Conservation (phyloP, 2,888 invertebrate species). For the Sarcophaga rosellei region DNA sequence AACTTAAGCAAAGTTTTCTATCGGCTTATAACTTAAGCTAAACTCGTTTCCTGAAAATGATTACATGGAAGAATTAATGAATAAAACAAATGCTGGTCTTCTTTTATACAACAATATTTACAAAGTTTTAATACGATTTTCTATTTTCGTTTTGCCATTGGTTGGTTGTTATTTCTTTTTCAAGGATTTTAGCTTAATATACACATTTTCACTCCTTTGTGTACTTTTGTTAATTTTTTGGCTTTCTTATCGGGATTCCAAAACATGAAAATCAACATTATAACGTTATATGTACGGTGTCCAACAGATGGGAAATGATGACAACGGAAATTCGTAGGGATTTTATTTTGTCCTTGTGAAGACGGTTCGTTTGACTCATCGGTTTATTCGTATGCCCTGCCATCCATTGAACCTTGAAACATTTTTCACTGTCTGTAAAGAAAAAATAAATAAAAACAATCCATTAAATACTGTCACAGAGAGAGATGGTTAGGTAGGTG, state of each 20-base stretch:
- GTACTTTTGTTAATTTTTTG: background rate
- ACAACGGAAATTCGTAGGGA: slow-evolving; percentile 90
- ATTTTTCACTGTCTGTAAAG: slow-evolving; percentile 86
- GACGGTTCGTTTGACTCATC: slow-evolving; percentile 83
- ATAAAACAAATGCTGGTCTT: too few species aligned
- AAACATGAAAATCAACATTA: slow-evolving; percentile 92
- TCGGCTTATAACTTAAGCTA: slow-evolving; percentile 1
- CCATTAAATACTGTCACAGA: background rate
- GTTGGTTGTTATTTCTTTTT: too few species aligned
- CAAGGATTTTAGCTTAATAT: too few species aligned
- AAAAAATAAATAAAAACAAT: slow-evolving; percentile 9
- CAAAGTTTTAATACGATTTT: too few species aligned
- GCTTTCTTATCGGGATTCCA: slow-evolving; percentile 85
- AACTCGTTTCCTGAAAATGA: background rate
- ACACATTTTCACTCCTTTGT: background rate
- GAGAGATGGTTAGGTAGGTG: too few species aligned
- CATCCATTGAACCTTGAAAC: slow-evolving; percentile 83
- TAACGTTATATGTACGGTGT: slow-evolving; percentile 91
- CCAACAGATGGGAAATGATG: slow-evolving; percentile 93
- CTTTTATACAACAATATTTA: too few species aligned
- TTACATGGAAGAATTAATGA: too few species aligned
- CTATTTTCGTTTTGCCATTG: too few species aligned
- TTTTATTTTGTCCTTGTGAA: slow-evolving; percentile 90
- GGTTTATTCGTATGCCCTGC: slow-evolving; percentile 82
- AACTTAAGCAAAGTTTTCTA: slow-evolving; percentile 8